Percentiles rank a stretch among this genome's conserved stretches.
Conservation (phyloP, 2,888 invertebrate species). For the Eupithecia subfuscata region DNA sequence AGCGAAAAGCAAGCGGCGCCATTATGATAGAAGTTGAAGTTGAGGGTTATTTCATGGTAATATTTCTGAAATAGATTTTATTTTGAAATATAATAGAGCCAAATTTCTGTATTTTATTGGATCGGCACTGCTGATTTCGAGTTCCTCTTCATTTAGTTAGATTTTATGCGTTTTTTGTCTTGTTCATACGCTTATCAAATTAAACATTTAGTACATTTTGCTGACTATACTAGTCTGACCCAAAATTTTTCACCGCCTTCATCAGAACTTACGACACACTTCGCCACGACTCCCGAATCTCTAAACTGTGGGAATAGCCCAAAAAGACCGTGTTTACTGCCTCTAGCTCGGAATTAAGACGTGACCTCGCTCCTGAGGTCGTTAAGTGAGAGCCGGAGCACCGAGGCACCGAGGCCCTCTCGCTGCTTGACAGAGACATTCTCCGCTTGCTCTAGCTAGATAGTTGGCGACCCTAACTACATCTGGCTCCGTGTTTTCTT, state of each 20-base stretch:
- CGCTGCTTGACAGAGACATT: conserved; percentile 25
- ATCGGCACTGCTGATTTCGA: not conserved
- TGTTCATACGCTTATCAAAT: not conserved
- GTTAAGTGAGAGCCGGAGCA: conserved; percentile 30
- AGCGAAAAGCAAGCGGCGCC: too few relatives aligned
- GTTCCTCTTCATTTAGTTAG: not conserved
- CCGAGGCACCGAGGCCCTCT: conserved; percentile 14
- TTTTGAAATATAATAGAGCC: not conserved
- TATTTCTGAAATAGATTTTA: not conserved
- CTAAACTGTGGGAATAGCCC: conserved; percentile 9
- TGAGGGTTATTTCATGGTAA: not conserved
- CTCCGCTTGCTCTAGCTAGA: not conserved
- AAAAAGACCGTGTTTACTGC: conserved; percentile 27
- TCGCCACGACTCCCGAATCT: conserved; percentile 2
- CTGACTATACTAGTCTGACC: not conserved
- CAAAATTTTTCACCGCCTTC: not conserved
- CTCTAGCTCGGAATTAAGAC: conserved; percentile 22
- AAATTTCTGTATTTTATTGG: not conserved
- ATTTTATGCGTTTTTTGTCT: not conserved
- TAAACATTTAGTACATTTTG: not conserved
- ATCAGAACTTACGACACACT: not conserved
- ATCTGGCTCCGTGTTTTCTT: conserved; percentile 2
- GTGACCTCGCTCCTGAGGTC: conserved; percentile 23
- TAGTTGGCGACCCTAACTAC: not conserved
- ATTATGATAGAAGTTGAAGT: too few relatives aligned